Evolutionary conservation across 2,113 vertebrate genomes (phyloP).

Genomic region (Kryptolebias marmoratus): DNA sequence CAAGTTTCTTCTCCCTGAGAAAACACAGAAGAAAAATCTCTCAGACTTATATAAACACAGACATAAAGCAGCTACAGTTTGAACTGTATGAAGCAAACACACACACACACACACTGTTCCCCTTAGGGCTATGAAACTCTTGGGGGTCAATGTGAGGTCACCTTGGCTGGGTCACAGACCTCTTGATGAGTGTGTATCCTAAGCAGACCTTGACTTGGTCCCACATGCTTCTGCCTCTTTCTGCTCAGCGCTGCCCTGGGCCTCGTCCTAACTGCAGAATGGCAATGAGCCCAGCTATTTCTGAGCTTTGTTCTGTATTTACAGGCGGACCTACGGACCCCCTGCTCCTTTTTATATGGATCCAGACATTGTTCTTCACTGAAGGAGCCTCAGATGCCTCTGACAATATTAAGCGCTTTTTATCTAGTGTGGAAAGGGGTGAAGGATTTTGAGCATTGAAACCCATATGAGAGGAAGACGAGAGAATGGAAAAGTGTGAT

Average conservation of each 20-base stretch:
- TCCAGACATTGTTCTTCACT: slow-evolving; percentile 48
- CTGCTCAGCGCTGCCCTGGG: slow-evolving; percentile 47
- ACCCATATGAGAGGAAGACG: slow-evolving; percentile 4
- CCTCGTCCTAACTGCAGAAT: slow-evolving; percentile 52
- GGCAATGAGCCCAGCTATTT: slow-evolving; percentile 68
- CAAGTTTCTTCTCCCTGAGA: slow-evolving; percentile 41
- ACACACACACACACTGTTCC: slow-evolving; percentile 14
- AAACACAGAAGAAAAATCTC: slow-evolving; percentile 27
- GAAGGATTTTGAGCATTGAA: slow-evolving; percentile 47
- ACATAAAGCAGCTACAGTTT: slow-evolving; percentile 26
- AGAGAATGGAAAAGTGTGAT: slow-evolving; percentile 30
- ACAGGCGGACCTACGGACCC: slow-evolving; percentile 55
- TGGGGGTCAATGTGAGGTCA: slow-evolving; percentile 59
- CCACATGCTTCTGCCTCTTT: slow-evolving; percentile 27
- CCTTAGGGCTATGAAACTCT: slow-evolving; percentile 46
- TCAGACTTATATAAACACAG: slow-evolving; percentile 44
- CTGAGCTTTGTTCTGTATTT: slow-evolving; percentile 53
- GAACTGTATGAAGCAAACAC: slow-evolving; percentile 12
- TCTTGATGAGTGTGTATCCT: slow-evolving; percentile 56
- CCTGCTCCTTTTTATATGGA: slow-evolving; percentile 29
- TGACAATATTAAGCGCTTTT: slow-evolving; percentile 41
- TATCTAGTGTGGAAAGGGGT: slow-evolving; percentile 38
- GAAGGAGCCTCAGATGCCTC: slow-evolving; percentile 36
- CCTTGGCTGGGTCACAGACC: slow-evolving; percentile 42
- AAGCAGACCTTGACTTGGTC: slow-evolving; percentile 56